phyloP scores from a whole-genome alignment of 2,888 invertebrate species.

The Acrobasis repandana region DNA sequence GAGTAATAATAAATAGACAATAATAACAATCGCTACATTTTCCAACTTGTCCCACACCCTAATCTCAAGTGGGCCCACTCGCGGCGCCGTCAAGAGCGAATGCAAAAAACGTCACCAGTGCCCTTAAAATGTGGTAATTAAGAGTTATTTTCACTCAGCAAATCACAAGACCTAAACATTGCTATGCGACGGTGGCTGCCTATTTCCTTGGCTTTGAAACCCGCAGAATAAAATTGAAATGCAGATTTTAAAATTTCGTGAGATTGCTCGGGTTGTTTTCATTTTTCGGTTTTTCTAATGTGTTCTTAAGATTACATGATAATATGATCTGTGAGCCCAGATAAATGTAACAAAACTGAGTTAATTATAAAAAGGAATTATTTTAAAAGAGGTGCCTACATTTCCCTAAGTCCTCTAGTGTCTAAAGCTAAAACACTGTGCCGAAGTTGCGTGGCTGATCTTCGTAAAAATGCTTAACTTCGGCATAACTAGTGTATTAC shows the following conservation, averaged over 20 bases:
- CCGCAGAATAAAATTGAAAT: constrained; percentile 66
- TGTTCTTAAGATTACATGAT: not conserved
- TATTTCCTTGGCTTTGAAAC: constrained; percentile 62
- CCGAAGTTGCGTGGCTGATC: too few species aligned
- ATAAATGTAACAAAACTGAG: too few species aligned
- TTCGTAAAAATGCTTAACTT: too few species aligned
- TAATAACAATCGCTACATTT: too few species aligned
- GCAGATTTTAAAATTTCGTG: constrained; percentile 49
- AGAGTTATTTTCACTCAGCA: constrained; percentile 73
- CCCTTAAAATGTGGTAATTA: constrained; percentile 73
- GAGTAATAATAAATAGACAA: too few species aligned
- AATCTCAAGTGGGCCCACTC: constrained; percentile 59
- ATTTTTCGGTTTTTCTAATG: not conserved
- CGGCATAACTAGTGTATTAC: too few species aligned
- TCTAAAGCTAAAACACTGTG: too few species aligned
- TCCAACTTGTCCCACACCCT: not conserved
- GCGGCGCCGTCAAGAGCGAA: constrained; percentile 49
- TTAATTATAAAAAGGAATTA: too few species aligned
- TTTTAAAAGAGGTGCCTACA: too few species aligned
- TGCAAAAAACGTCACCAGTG: constrained; percentile 62
- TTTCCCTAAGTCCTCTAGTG: too few species aligned
- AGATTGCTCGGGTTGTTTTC: not conserved
- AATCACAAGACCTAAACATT: constrained; percentile 61
- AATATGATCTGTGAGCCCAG: too few species aligned
- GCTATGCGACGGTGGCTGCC: constrained; percentile 55